Evolutionary conservation across 2,888 invertebrate species (phyloP).

Genomic region (Baronia brevicornis): DNA sequence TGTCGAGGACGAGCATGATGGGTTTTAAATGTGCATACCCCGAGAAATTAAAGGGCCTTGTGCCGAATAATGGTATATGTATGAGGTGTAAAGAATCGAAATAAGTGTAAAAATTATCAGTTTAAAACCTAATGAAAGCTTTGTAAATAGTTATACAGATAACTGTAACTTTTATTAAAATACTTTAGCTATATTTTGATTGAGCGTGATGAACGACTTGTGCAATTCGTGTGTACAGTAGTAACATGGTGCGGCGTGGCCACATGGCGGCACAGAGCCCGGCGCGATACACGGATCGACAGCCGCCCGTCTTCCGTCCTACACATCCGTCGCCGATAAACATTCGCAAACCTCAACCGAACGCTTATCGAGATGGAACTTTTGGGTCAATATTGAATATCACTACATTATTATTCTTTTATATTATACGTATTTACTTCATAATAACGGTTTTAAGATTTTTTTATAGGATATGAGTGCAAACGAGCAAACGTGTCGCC

Average conservation of each 20-base stretch:
- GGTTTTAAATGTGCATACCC: too few species aligned
- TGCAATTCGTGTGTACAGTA: constrained; percentile 2
- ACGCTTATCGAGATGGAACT: neutral
- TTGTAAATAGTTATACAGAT: neutral
- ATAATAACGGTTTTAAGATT: too few species aligned
- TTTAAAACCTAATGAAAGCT: too few species aligned
- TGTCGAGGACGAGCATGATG: too few species aligned
- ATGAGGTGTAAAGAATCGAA: too few species aligned
- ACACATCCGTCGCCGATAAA: constrained; percentile 62
- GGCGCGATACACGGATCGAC: constrained; percentile 24
- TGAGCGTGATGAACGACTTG: constrained; percentile 1
- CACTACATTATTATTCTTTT: neutral
- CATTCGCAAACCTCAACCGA: constrained; percentile 35
- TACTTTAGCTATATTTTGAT: neutral
- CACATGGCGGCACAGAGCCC: too few species aligned
- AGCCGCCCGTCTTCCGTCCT: constrained; percentile 50
- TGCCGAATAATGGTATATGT: too few species aligned
- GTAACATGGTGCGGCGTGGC: constrained; percentile 24
- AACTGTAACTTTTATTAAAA: neutral
- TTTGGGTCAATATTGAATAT: neutral
- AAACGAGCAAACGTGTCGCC: too few species aligned
- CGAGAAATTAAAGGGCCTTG: too few species aligned
- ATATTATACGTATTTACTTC: too few species aligned
- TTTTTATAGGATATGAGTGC: too few species aligned
- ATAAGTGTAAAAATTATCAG: too few species aligned